phyloP scores from a whole-genome alignment of 1,140 invertebrate genomes.

The Apis mellifera region Amel_HAv3.1 CM009942.2:4781501-4782000 shows the following conservation, averaged over 20 bases:
- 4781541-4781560: slow-evolving; percentile 79
- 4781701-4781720: slow-evolving; percentile 82
- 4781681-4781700: slow-evolving; percentile 81
- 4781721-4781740: slow-evolving; percentile 80
- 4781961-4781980: background rate
- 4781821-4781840: slow-evolving; percentile 80
- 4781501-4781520: slow-evolving; percentile 73
- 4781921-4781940: slow-evolving; percentile 40
- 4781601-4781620: slow-evolving; percentile 24
- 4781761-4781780: slow-evolving; percentile 37
- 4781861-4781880: slow-evolving; percentile 59
- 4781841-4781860: slow-evolving; percentile 79
- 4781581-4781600: slow-evolving; percentile 29
- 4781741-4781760: slow-evolving; percentile 40
- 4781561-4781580: slow-evolving; percentile 73
- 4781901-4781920: slow-evolving; percentile 70
- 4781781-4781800: slow-evolving; percentile 31
- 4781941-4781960: background rate
- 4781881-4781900: slow-evolving; percentile 64
- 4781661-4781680: slow-evolving; percentile 81
- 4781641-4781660: slow-evolving; percentile 81
- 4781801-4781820: slow-evolving; percentile 58
- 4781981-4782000: background rate
- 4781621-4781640: slow-evolving; percentile 57
- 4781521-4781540: slow-evolving; percentile 67